A percentile compares a stretch with the other conserved stretches of the same genome.
These are phyloP conservation scores for Drosophila busckii DNA, from an alignment of 1,140 invertebrate species.

Conservation along the genomic window DNA sequence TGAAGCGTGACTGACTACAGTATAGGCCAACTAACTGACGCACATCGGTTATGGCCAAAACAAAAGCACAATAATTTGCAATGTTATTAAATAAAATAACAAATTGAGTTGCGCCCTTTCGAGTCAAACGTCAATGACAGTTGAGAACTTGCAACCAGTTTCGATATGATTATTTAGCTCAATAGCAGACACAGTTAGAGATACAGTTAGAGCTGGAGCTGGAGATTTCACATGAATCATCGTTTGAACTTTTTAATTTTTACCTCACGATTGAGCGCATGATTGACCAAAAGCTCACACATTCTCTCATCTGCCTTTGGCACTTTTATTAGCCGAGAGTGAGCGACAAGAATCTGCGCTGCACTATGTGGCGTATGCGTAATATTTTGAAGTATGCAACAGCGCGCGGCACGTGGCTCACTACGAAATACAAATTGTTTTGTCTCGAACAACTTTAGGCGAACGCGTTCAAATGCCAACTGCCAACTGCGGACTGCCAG, in stretches of 20 bases:
- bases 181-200: constrained; percentile 1
- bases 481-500: constrained; percentile 30
- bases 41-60: too few relatives aligned
- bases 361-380: constrained; percentile 36
- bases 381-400: too few relatives aligned
- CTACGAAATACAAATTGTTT: too few relatives aligned
- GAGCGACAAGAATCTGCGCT: neutral
- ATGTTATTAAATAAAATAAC: neutral
- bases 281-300: constrained; percentile 74
- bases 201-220: neutral
- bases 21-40: too few relatives aligned
- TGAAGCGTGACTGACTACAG: constrained; percentile 31
- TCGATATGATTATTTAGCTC: constrained; percentile 4
- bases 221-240: constrained; percentile 12
- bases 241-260: constrained; percentile 10
- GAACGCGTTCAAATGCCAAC: constrained; percentile 50
- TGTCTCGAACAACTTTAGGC: too few relatives aligned
- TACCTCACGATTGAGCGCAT: constrained; percentile 69
- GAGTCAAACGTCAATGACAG: constrained; percentile 61
- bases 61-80: neutral
- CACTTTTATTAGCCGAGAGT: neutral
- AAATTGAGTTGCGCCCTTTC: constrained; percentile 6
- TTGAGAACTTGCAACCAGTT: constrained; percentile 17
- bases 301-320: constrained; percentile 42
- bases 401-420: too few relatives aligned